Evolutionary conservation across 30 jellyfish, hydroid and myxozoan genomes (phyloP).

Genomic region (Aurelia aurita complex sp. Pacific): DNA sequence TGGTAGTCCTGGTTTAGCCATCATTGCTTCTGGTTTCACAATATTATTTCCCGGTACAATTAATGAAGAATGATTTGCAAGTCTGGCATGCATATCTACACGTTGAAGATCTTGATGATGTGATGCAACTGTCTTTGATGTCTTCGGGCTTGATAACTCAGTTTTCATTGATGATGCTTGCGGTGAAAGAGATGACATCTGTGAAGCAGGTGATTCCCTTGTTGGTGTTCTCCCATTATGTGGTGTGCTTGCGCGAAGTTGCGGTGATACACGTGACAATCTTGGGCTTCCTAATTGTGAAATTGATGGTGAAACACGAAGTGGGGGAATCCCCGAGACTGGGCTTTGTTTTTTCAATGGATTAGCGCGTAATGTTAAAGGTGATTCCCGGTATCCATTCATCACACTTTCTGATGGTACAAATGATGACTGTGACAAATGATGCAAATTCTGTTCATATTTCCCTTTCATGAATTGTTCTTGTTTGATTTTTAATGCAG

Average conservation of each 20-base stretch:
- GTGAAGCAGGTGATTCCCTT: slow-evolving; percentile 44
- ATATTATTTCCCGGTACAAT: neutral
- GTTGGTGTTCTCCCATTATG: slow-evolving; percentile 35
- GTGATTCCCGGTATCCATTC: neutral
- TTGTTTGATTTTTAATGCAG: neutral
- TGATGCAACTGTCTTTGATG: neutral
- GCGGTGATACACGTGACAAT: slow-evolving; percentile 4
- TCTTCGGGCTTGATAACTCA: slow-evolving; percentile 3
- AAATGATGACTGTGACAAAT: neutral
- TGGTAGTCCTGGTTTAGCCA: neutral
- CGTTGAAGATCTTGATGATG: neutral
- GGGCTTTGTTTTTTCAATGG: neutral
- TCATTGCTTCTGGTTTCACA: neutral
- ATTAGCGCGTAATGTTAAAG: neutral
- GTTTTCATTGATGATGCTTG: slow-evolving; percentile 52
- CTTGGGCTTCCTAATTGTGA: slow-evolving; percentile 55
- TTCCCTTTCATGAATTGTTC: neutral
- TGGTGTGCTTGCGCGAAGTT: neutral
- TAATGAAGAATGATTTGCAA: slow-evolving; percentile 8
- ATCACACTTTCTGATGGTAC: neutral
- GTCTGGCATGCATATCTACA: neutral
- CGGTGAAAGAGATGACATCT: slow-evolving; percentile 42
- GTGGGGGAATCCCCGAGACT: slow-evolving; percentile 23
- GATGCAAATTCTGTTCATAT: neutral
- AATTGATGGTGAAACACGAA: slow-evolving; percentile 52